Evolutionary conservation across 2,113 vertebrate species (phyloP).

Genomic region (Podiceps cristatus): DNA sequence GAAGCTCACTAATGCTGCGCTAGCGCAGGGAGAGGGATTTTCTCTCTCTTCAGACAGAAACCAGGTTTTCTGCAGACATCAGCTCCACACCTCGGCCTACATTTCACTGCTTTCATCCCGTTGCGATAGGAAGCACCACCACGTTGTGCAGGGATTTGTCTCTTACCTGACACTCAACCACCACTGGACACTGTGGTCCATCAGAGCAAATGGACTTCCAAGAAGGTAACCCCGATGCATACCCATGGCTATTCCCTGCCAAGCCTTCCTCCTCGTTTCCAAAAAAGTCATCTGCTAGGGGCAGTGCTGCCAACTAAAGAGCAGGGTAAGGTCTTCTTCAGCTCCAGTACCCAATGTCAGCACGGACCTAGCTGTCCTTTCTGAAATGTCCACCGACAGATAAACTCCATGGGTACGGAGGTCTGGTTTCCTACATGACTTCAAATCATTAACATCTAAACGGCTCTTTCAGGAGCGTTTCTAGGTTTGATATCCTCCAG

Average conservation of each 20-base stretch:
- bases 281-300: neutral
- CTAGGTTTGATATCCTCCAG: neutral
- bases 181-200: neutral
- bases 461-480: neutral
- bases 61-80: no score
- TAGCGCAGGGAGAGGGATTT: neutral
- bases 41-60: neutral
- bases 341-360: neutral
- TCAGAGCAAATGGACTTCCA: neutral
- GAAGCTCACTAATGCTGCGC: fast-evolving
- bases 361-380: neutral
- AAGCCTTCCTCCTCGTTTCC: neutral
- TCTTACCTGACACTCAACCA: neutral
- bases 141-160: fast-evolving
- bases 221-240: neutral
- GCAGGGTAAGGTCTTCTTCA: neutral
- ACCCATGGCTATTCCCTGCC: neutral
- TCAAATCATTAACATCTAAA: neutral
- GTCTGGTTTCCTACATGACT: neutral
- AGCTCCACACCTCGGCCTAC: neutral
- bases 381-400: fast-evolving
- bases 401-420: fast-evolving
- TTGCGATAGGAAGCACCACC: fast-evolving
- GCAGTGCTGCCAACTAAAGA: neutral
- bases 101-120: fast-evolving